A percentile compares a stretch with the other conserved stretches of the same genome.
Conservation (phyloP, 1,140 invertebrate species). For the Sycophila sp. region DNA sequence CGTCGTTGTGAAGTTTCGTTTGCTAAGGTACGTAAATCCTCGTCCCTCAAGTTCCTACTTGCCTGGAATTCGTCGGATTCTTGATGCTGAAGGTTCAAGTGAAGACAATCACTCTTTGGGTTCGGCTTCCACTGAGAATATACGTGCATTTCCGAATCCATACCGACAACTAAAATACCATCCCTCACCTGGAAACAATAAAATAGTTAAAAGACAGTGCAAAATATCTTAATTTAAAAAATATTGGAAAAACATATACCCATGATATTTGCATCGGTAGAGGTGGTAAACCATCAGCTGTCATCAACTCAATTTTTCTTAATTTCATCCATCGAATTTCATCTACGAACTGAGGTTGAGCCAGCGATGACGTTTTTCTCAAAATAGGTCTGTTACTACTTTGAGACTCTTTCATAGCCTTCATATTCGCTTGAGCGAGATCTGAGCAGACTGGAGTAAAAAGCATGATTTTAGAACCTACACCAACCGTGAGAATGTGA, state of each 20-base stretch:
- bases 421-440: constrained; percentile 89
- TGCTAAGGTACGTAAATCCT: constrained; percentile 79
- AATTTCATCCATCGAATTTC: constrained; percentile 97
- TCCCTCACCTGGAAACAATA: constrained; percentile 70
- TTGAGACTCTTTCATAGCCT: constrained; percentile 86
- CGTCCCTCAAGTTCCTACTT: constrained; percentile 80
- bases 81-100: constrained; percentile 61
- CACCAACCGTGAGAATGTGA: constrained; percentile 95
- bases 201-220: not conserved
- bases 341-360: constrained; percentile 84
- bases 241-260: constrained; percentile 69
- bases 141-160: constrained; percentile 99
- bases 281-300: constrained; percentile 94
- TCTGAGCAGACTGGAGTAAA: constrained; percentile 89
- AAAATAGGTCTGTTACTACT: constrained; percentile 83
- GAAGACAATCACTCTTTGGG: constrained; percentile 64
- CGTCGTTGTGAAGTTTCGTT: constrained; percentile 76
- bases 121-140: constrained; percentile 97
- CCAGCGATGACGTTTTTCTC: constrained; percentile 86
- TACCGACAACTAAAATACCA: constrained; percentile 96
- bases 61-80: constrained; percentile 75
- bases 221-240: not conserved
- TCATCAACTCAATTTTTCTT: constrained; percentile 88
- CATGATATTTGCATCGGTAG: constrained; percentile 98
- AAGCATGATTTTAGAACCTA: constrained; percentile 90